Conservation (phyloP, 2,113 vertebrate species). For the Oophaga pumilio region DNA sequence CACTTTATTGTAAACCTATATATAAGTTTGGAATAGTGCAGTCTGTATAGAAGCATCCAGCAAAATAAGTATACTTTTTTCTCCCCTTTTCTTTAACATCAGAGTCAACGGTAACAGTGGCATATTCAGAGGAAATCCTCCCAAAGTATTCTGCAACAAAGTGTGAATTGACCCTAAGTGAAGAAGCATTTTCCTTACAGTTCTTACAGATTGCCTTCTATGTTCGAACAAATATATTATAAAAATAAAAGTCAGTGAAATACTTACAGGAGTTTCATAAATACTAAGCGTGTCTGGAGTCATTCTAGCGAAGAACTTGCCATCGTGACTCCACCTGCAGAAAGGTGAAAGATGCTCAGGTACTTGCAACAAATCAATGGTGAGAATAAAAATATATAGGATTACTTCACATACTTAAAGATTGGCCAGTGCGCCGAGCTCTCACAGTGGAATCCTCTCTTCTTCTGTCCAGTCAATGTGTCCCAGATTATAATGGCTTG, state of each 20-base stretch:
- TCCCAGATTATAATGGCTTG: slow-evolving; percentile 99
- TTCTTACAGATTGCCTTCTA: no score
- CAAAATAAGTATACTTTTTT: no score
- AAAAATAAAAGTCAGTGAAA: not conserved
- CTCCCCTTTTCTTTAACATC: no score
- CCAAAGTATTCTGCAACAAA: no score
- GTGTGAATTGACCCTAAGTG: no score
- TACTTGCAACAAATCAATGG: not conserved
- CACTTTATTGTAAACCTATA: no score
- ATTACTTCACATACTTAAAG: slow-evolving; percentile 85
- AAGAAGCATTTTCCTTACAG: no score
- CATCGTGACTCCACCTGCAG: slow-evolving; percentile 95
- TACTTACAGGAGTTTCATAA: slow-evolving; percentile 95
- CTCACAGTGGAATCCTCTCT: slow-evolving; percentile 97
- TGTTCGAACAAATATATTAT: not conserved
- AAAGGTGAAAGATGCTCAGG: not conserved
- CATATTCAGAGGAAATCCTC: no score
- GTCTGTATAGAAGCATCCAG: no score
- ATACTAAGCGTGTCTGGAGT: slow-evolving; percentile 93
- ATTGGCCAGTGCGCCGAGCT: slow-evolving; percentile 99
- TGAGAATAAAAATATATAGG: accelerated
- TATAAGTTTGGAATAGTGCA: no score
- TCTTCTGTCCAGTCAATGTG: slow-evolving; percentile 95
- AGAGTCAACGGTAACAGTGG: no score
- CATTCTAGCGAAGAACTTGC: slow-evolving; percentile 98